A percentile compares a stretch with the other conserved stretches of the same genome.
These are phyloP conservation scores for Myotis planiceps DNA, from an alignment of 2,797 vertebrate genomes.

Conservation along the genomic window DNA sequence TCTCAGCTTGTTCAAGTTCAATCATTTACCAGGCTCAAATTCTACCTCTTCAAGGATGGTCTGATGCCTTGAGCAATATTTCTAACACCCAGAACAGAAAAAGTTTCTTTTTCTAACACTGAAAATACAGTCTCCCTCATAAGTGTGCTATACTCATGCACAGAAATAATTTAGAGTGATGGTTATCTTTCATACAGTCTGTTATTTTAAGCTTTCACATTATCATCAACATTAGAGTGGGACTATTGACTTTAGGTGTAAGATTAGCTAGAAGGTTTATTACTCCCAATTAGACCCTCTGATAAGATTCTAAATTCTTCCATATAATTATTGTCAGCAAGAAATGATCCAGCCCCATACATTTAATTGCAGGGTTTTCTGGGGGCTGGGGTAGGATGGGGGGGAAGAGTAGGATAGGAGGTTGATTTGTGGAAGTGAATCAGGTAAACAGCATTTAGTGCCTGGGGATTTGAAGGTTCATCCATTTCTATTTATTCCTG, in stretches of 20 bases:
- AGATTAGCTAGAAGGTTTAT: slow-evolving; percentile 80
- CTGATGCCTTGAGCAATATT: neutral
- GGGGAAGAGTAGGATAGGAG: neutral
- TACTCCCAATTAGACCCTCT: slow-evolving; percentile 78
- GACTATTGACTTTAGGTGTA: slow-evolving; percentile 65
- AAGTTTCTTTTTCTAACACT: neutral
- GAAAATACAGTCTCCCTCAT: neutral
- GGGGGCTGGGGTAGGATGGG: neutral
- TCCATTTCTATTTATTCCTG: slow-evolving; percentile 79
- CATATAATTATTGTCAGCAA: slow-evolving; percentile 77
- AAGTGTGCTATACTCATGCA: neutral
- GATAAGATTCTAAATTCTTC: slow-evolving; percentile 78
- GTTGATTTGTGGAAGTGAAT: slow-evolving; percentile 70
- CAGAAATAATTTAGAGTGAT: slow-evolving; percentile 30
- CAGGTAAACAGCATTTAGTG: slow-evolving; percentile 76
- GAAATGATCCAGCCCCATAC: slow-evolving; percentile 71
- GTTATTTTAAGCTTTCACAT: slow-evolving; percentile 69
- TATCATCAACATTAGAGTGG: slow-evolving; percentile 70
- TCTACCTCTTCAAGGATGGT: neutral
- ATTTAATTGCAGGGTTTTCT: slow-evolving; percentile 62
- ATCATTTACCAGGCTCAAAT: neutral
- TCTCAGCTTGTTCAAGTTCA: neutral
- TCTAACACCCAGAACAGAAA: neutral
- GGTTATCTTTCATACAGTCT: slow-evolving; percentile 59
- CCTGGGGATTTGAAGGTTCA: slow-evolving; percentile 77